Percentiles rank a stretch among this genome's conserved stretches.
phyloP scores from a whole-genome alignment of 2,888 invertebrate species.

The Sepioteuthis lessoniana region DNA sequence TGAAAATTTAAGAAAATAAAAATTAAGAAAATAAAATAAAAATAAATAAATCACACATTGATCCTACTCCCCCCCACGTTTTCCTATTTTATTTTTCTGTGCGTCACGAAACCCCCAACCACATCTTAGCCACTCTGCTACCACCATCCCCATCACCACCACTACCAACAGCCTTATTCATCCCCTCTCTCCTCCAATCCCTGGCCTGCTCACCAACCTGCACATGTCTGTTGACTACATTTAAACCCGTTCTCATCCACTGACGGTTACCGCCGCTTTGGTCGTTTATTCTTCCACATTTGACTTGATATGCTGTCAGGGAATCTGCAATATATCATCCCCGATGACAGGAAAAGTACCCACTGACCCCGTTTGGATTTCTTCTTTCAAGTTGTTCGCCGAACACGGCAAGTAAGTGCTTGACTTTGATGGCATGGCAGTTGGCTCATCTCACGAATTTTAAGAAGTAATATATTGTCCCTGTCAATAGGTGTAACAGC shows the following conservation, averaged over 20 bases:
- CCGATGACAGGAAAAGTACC: neutral
- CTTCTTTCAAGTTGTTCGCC: neutral
- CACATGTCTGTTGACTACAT: neutral
- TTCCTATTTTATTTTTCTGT: neutral
- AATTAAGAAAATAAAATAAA: too few relatives aligned
- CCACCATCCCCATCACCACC: too few relatives aligned
- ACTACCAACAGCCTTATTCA: neutral
- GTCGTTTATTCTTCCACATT: neutral
- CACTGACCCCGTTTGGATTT: neutral
- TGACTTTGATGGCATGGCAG: neutral
- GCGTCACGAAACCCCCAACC: neutral
- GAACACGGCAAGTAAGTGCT: neutral
- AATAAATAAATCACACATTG: neutral
- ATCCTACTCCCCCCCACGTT: neutral
- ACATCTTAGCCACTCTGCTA: too few relatives aligned
- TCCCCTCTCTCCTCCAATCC: neutral
- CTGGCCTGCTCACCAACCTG: neutral
- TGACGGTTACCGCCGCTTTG: neutral
- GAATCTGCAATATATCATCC: neutral
- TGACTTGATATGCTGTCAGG: neutral
- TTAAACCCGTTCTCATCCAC: neutral
- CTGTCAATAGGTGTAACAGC: neutral
- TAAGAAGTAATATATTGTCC: neutral
- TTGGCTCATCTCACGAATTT: neutral
- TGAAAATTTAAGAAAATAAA: too few relatives aligned